Base-by-base conservation (phyloP, 2,113 vertebrate species). In the Psittacus erithacus region DNA sequence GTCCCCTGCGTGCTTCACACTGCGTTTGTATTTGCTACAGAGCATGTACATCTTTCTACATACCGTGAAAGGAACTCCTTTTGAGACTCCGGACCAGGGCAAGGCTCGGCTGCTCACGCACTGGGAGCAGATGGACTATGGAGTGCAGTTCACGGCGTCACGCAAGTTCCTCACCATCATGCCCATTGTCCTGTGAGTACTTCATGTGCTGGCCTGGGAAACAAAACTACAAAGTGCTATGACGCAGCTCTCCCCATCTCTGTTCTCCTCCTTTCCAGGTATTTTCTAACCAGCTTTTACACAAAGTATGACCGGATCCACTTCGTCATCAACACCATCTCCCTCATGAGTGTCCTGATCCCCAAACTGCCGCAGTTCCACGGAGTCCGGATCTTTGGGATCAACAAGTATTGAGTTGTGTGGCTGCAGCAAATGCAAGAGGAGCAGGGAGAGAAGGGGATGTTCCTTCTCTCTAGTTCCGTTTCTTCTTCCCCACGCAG, bases 51-150 rank as follows among this genome's bases (percentile, higher is more conserved):
- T 99, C 88, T 98, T 99, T 68, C 98, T 99, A 14, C 99, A 99
- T 93, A 99, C 99, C 3, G 99, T 99, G 90, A 99, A 99, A 93
- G 99, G 99, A 88, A 99, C 99, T 4, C 99, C 99, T 2, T 99
- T 99, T 2, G 99, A 99, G 98, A 99, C 99, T 3, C 99, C 99
- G 0, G 99, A 99, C 92, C 99, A 99, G 97, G 99, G 99, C 86
- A 99, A 99, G 93, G 99, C 99, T 1, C 98, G 99, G 93, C 97
- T 99, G 92, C 98, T 99, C 2, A 99, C 99, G 2, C 99, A 99
- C 98, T 99, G 99, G 99, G 99, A 99, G 97, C 99, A 99, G 98
- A 99, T 99, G 99, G 99, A 99, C 97, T 99, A 99, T 2, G 99
- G 99, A 3, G 98, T 99, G 13, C 99, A 99, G 98, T 99, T 99